Percentiles rank a stretch among this genome's conserved stretches.
Evolutionary conservation across 1,140 invertebrate genomes (phyloP).

Genomic region (Heliconius congener): DNA sequence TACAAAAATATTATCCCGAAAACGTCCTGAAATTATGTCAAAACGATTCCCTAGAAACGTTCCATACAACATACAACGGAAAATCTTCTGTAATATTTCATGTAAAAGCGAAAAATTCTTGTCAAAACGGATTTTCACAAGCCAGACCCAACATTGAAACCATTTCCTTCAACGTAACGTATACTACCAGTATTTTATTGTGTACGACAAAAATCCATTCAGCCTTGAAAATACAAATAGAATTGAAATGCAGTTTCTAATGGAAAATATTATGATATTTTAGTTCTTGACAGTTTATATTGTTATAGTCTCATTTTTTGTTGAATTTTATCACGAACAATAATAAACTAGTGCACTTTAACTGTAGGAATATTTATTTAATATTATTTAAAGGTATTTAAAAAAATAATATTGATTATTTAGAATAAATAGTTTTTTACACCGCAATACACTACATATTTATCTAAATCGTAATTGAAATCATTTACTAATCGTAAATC

Average conservation of each 20-base stretch:
- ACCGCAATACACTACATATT: too few species aligned
- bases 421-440: too few species aligned
- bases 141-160: neutral
- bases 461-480: too few species aligned
- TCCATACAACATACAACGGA: neutral
- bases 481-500: too few species aligned
- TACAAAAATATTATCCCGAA: too few species aligned
- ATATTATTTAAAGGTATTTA: too few species aligned
- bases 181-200: neutral
- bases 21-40: too few species aligned
- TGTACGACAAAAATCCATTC: conserved; percentile 17
- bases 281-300: neutral
- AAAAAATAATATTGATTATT: too few species aligned
- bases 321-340: too few species aligned
- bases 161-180: neutral
- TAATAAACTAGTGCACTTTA: too few species aligned
- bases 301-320: neutral
- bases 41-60: neutral
- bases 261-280: neutral
- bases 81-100: conserved; percentile 17
- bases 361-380: too few species aligned
- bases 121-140: conserved; percentile 23
- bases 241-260: neutral
- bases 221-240: conserved; percentile 24
- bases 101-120: conserved; percentile 27